Percentiles rank a stretch among this genome's conserved stretches.
Evolutionary conservation across 2,888 invertebrate genomes (phyloP).

Genomic region (Cephus sareptanus): DNA sequence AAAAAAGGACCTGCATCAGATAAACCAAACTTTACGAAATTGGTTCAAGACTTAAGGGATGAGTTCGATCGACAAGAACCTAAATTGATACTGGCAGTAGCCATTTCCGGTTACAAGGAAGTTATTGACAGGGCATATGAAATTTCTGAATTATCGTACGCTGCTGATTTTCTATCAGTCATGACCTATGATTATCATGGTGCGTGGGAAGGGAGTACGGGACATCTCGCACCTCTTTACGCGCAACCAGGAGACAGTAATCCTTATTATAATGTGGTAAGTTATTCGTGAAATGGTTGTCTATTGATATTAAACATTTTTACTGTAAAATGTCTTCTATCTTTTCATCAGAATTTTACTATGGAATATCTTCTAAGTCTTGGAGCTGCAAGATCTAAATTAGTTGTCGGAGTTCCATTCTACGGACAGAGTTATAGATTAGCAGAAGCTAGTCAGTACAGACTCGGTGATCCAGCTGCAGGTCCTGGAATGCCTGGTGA

Average conservation of each 20-base stretch:
- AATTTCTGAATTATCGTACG: slow-evolving; percentile 74
- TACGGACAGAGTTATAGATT: slow-evolving; percentile 89
- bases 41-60: slow-evolving; percentile 77
- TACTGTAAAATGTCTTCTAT: slow-evolving; percentile 80
- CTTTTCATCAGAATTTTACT: slow-evolving; percentile 76
- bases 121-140: slow-evolving; percentile 91
- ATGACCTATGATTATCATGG: slow-evolving; percentile 93
- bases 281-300: slow-evolving; percentile 49
- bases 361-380: slow-evolving; percentile 79
- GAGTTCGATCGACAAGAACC: slow-evolving; percentile 74
- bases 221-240: slow-evolving; percentile 84
- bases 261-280: slow-evolving; percentile 82
- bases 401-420: slow-evolving; percentile 85
- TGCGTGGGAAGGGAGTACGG: slow-evolving; percentile 85
- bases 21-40: slow-evolving; percentile 80
- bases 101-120: slow-evolving; percentile 90
- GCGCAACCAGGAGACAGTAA: slow-evolving; percentile 75
- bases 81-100: slow-evolving; percentile 81
- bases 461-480: slow-evolving; percentile 74
- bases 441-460: slow-evolving; percentile 59
- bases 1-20: slow-evolving; percentile 83
- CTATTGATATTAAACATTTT: slow-evolving; percentile 71
- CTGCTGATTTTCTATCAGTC: slow-evolving; percentile 83
- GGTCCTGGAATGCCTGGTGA: slow-evolving; percentile 86
- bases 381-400: slow-evolving; percentile 82